A percentile compares a stretch with the other conserved stretches of the same genome.
These are phyloP conservation scores for Mythimna loreyi DNA, from an alignment of 2,888 invertebrate species.

Conservation along the genomic window DNA sequence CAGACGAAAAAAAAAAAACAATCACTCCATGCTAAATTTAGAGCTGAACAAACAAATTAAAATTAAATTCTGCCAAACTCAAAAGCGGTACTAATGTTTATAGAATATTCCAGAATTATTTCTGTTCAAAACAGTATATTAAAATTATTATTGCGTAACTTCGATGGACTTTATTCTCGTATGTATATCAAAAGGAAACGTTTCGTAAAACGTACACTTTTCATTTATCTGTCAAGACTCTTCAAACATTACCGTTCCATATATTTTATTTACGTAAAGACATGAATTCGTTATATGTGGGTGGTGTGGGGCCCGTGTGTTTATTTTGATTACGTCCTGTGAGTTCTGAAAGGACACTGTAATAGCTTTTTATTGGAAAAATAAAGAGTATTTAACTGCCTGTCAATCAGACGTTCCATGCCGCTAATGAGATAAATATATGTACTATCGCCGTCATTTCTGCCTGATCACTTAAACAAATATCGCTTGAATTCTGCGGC, in stretches of 20 bases:
- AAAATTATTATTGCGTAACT: neutral
- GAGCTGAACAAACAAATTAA: neutral
- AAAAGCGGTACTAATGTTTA: too few species aligned
- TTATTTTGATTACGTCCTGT: neutral
- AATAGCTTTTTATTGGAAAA: constrained; percentile 19
- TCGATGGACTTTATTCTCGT: neutral
- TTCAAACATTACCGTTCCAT: neutral
- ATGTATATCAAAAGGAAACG: neutral
- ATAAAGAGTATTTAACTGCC: constrained; percentile 22
- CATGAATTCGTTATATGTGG: neutral
- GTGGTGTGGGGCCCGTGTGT: neutral
- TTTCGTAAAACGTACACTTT: neutral
- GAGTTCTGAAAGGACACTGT: neutral
- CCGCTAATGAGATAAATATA: constrained; percentile 13
- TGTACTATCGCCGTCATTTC: too few species aligned
- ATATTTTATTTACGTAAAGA: neutral
- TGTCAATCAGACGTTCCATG: constrained; percentile 21
- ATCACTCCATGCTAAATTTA: neutral
- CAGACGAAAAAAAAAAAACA: neutral
- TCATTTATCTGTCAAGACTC: neutral
- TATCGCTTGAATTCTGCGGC: too few species aligned
- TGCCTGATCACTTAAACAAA: too few species aligned
- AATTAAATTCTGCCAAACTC: neutral
- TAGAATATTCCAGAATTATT: neutral
- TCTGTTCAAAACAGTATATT: too few species aligned